These are phyloP conservation scores for Formica exsecta DNA, from an alignment of 1,140 invertebrate species.

Conservation along the genomic window DNA sequence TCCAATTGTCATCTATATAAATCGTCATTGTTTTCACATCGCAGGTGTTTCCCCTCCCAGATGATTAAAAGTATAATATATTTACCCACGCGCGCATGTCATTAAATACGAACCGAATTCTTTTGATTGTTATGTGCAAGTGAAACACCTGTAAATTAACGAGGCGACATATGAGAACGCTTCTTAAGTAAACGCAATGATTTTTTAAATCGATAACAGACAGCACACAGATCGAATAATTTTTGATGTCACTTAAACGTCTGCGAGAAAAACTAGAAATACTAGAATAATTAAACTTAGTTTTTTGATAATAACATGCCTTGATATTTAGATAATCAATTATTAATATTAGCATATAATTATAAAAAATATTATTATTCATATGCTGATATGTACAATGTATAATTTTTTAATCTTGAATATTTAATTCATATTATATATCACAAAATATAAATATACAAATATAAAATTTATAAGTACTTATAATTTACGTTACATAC, in stretches of 20 bases:
- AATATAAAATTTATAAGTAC: too few species aligned
- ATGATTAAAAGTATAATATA: conserved; percentile 54
- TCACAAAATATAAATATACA: too few species aligned
- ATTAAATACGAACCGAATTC: background rate
- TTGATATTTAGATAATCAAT: too few species aligned
- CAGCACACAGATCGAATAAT: background rate
- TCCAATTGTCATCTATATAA: conserved; percentile 71
- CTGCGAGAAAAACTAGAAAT: background rate
- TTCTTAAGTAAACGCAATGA: background rate
- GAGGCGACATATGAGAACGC: background rate
- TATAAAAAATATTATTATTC: too few species aligned
- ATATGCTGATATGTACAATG: too few species aligned
- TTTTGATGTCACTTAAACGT: background rate
- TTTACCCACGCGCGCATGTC: conserved; percentile 4
- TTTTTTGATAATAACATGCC: background rate
- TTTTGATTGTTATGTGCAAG: conserved; percentile 6
- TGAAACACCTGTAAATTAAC: conserved; percentile 1
- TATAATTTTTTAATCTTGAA: too few species aligned
- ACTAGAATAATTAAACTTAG: background rate
- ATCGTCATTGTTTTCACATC: conserved; percentile 72
- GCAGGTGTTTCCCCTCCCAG: conserved; percentile 62
- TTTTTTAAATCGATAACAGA: conserved; percentile 1
- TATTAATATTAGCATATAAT: too few species aligned
- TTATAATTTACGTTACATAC: too few species aligned
- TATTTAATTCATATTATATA: too few species aligned